These are phyloP conservation scores for Atta cephalotes DNA, from an alignment of 1,140 invertebrate genomes.

Conservation along the genomic window DNA sequence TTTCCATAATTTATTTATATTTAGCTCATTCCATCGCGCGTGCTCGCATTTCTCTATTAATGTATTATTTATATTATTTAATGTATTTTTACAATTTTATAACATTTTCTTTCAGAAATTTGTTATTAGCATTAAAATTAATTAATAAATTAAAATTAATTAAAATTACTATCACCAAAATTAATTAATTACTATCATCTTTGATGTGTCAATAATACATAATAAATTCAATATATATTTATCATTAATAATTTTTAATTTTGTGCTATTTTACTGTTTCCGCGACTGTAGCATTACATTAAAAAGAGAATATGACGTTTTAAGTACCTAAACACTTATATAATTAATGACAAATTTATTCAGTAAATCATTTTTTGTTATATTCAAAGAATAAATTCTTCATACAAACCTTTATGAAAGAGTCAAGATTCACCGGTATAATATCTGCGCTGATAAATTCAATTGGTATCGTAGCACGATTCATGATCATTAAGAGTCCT, in stretches of 20 bases:
- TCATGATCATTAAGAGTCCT: slow-evolving; percentile 61
- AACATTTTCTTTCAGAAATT: not conserved
- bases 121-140: not conserved
- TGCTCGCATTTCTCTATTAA: not conserved
- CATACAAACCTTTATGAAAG: slow-evolving; percentile 60
- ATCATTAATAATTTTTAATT: slow-evolving; percentile 3
- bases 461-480: slow-evolving; percentile 58
- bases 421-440: slow-evolving; percentile 57
- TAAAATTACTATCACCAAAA: not conserved
- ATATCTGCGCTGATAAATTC: slow-evolving; percentile 35
- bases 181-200: not conserved
- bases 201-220: not conserved
- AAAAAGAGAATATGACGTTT: slow-evolving; percentile 66
- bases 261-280: not conserved
- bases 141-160: not conserved
- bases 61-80: slow-evolving; percentile 5
- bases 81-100: not conserved
- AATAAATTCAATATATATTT: not conserved
- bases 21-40: not conserved
- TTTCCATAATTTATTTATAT: slow-evolving; percentile 1
- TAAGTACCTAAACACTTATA: slow-evolving; percentile 61
- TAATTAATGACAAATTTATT: not conserved
- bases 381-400: not conserved
- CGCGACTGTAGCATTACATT: slow-evolving; percentile 55
- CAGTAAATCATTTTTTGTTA: not conserved